Conservation (phyloP, 2,113 vertebrate species). For the Dromaius novaehollandiae region DNA sequence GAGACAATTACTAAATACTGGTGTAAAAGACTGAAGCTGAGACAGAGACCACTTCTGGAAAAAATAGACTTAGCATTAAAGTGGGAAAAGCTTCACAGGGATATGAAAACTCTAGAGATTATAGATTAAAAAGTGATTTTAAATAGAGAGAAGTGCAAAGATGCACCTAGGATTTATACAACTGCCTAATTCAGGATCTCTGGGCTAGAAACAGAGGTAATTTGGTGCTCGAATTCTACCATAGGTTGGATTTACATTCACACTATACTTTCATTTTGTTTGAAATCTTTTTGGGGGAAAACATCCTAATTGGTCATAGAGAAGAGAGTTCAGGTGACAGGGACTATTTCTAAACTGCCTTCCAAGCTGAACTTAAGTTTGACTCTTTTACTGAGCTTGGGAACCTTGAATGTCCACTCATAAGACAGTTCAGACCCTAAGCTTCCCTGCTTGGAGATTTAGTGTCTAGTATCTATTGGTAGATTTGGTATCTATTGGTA, state of each 20-base stretch:
- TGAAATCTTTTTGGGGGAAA: not conserved
- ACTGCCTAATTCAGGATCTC: not conserved
- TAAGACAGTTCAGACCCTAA: not conserved
- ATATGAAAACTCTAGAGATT: not conserved
- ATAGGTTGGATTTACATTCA: not conserved
- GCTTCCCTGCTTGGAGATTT: not conserved
- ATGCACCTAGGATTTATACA: not conserved
- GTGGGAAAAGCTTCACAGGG: not conserved
- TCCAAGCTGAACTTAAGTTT: not conserved
- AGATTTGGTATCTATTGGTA: not conserved
- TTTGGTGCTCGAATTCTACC: not conserved
- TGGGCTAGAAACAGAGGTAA: not conserved
- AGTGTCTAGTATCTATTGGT: not conserved
- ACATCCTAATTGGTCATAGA: not conserved
- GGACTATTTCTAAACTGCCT: not conserved
- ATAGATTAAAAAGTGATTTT: not conserved
- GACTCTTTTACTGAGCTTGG: not conserved
- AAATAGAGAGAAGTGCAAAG: not conserved
- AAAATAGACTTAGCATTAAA: not conserved
- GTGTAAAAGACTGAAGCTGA: not conserved
- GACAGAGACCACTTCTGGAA: not conserved
- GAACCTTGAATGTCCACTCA: not conserved
- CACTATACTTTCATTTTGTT: not conserved
- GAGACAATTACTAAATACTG: not conserved
- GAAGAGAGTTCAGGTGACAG: not conserved